A percentile compares a stretch with the other conserved stretches of the same genome.
These are phyloP conservation scores for Nomada flava DNA, from an alignment of 2,888 invertebrate species.

Conservation along the genomic window DNA sequence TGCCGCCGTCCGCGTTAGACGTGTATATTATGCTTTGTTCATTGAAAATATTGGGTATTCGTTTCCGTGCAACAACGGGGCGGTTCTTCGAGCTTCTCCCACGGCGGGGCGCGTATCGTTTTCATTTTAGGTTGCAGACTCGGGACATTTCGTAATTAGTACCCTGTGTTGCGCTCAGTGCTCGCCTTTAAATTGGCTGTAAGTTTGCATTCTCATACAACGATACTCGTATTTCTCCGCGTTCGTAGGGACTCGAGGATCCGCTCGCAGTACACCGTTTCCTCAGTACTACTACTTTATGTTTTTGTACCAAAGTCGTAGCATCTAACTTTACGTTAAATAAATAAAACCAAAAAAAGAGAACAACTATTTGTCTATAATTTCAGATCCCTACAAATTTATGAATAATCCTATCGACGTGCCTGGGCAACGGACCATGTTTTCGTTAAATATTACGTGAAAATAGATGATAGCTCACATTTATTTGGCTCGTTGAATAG, in stretches of 20 bases:
- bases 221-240: constrained; percentile 62
- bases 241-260: constrained; percentile 72
- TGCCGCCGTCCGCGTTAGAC: constrained; percentile 59
- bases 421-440: too few species aligned
- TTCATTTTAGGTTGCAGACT: constrained; percentile 49
- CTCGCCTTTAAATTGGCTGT: constrained; percentile 52
- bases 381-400: constrained; percentile 1
- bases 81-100: constrained; percentile 71
- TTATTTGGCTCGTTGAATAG: neutral
- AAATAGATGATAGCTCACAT: neutral
- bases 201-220: constrained; percentile 50
- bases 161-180: constrained; percentile 48
- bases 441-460: neutral
- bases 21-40: constrained; percentile 61
- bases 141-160: constrained; percentile 59
- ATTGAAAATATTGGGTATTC: constrained; percentile 61
- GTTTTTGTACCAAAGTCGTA: constrained; percentile 85
- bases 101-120: constrained; percentile 54
- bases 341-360: constrained; percentile 78
- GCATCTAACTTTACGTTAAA: constrained; percentile 84
- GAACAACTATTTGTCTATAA: neutral
- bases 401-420: too few species aligned
- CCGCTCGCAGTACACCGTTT: constrained; percentile 75
- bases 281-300: constrained; percentile 81
- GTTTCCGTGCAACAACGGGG: constrained; percentile 66